phyloP scores from a whole-genome alignment of 2,888 invertebrate species.

The Strigamia crassipes region DNA sequence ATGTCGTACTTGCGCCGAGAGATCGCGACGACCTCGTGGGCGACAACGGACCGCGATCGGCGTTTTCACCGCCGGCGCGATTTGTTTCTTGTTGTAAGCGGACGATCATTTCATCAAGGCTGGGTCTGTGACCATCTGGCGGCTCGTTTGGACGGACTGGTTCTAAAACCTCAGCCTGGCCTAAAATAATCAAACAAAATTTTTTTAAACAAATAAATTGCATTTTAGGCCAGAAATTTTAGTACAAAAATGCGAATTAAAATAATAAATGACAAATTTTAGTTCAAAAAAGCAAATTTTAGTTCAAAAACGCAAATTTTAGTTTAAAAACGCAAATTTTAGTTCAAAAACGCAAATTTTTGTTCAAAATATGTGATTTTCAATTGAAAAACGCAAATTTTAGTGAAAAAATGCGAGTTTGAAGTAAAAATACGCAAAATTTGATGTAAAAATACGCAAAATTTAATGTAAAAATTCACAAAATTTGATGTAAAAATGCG shows the following conservation, averaged over 20 bases:
- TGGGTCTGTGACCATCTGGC: conserved; percentile 56
- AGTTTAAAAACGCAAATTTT: neutral
- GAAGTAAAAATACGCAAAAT: too few relatives aligned
- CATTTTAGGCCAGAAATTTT: too few relatives aligned
- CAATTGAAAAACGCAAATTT: neutral
- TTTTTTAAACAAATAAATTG: too few relatives aligned
- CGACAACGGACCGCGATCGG: conserved; percentile 49
- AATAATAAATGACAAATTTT: too few relatives aligned
- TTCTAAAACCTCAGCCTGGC: conserved; percentile 44
- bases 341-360: too few relatives aligned
- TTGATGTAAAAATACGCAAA: neutral
- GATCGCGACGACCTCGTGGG: conserved; percentile 46
- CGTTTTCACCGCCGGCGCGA: conserved; percentile 24
- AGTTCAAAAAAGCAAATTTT: too few relatives aligned
- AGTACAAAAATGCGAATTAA: too few relatives aligned
- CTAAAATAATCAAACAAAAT: neutral
- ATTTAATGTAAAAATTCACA: neutral
- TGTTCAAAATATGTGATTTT: neutral
- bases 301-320: neutral
- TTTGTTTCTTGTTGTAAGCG: conserved; percentile 67
- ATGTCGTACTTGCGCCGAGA: neutral
- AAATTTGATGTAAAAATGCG: neutral
- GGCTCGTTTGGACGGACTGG: conserved; percentile 54
- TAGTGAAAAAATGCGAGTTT: too few relatives aligned
- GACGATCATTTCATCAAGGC: conserved; percentile 74